These are phyloP conservation scores for Montipora efflorescens DNA, from an alignment of 64 coral and sea anemone species.

Conservation along the genomic window DNA sequence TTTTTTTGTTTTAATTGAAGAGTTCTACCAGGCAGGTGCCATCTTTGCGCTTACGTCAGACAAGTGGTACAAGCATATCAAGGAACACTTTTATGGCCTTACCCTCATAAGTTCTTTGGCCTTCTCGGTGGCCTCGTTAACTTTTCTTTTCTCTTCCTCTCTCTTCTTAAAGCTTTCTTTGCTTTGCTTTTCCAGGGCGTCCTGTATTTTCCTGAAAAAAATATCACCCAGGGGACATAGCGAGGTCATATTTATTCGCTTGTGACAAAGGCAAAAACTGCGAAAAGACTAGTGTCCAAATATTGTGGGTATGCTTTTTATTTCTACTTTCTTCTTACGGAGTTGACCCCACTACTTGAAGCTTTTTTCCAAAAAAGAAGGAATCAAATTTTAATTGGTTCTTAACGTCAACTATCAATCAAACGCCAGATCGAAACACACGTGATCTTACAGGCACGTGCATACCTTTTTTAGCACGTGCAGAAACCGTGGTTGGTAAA, in stretches of 20 bases:
- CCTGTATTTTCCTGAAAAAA: conserved; percentile 80
- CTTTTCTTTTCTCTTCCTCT: conserved; percentile 76
- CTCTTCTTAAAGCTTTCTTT: conserved; percentile 78
- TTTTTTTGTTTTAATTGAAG: too few species aligned
- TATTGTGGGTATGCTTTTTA: too few species aligned
- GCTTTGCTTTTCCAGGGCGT: conserved; percentile 81
- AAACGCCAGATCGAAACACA: neutral
- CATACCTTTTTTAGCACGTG: neutral
- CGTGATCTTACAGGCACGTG: neutral
- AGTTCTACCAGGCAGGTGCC: too few species aligned
- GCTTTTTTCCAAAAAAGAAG: neutral
- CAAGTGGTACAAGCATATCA: too few species aligned
- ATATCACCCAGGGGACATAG: neutral
- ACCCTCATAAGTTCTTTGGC: conserved; percentile 90
- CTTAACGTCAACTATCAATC: neutral
- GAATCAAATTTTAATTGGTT: neutral
- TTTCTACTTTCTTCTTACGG: too few species aligned
- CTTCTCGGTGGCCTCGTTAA: conserved; percentile 84
- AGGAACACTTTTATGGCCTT: neutral
- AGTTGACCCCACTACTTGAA: too few species aligned
- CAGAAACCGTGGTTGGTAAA: neutral
- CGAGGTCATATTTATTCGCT: too few species aligned
- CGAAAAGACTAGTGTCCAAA: too few species aligned
- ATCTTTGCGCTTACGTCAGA: too few species aligned
- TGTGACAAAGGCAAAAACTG: too few species aligned